These are phyloP conservation scores for Onychostoma macrolepis DNA, from an alignment of 2,113 vertebrate genomes.

Conservation along the genomic window DNA sequence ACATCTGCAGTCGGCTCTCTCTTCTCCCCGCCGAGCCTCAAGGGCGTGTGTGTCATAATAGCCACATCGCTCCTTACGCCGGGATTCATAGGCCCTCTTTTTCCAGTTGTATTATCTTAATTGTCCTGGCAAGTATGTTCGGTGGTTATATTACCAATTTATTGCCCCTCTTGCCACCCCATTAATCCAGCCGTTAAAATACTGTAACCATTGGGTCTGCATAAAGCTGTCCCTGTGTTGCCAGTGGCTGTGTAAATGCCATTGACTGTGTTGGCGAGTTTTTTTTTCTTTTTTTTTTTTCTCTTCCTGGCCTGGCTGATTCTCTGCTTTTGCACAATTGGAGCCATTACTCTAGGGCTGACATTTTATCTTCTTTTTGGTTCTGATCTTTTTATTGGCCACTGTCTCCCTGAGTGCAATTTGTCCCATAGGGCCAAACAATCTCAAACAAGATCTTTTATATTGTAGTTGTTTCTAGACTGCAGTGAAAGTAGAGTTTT, in stretches of 20 bases:
- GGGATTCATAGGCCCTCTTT: constrained; percentile 70
- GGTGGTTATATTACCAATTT: constrained; percentile 80
- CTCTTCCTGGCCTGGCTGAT: constrained; percentile 15
- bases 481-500: background rate
- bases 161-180: constrained; percentile 78
- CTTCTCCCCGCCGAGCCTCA: constrained; percentile 53
- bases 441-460: background rate
- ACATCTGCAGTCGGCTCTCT: constrained; percentile 53
- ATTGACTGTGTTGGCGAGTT: constrained; percentile 18
- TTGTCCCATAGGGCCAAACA: background rate
- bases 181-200: constrained; percentile 82
- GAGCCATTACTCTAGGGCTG: constrained; percentile 36
- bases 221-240: constrained; percentile 73
- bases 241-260: constrained; percentile 62
- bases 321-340: constrained; percentile 16
- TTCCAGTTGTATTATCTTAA: constrained; percentile 81
- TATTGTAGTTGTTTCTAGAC: background rate
- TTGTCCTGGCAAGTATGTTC: constrained; percentile 81
- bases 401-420: constrained; percentile 12
- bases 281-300: constrained; percentile 3
- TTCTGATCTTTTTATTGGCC: constrained; percentile 32
- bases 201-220: constrained; percentile 73
- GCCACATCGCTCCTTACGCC: constrained; percentile 64
- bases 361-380: constrained; percentile 10
- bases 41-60: constrained; percentile 59